Percentiles rank a stretch among this genome's conserved stretches.
Evolutionary conservation across 2,113 vertebrate species (phyloP).

Genomic region (Polypterus senegalus): DNA sequence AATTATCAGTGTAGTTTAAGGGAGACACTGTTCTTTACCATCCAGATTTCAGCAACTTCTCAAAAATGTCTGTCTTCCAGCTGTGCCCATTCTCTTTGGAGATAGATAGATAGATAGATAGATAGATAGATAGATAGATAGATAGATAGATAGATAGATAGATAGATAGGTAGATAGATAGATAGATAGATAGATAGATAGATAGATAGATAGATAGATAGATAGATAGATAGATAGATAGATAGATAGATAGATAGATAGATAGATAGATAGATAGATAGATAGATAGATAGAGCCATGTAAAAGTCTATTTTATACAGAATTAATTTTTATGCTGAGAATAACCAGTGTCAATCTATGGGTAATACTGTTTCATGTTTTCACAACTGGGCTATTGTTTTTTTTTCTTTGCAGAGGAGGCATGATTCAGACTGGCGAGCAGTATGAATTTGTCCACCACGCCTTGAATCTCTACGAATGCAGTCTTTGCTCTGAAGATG

Average conservation of each 20-base stretch:
- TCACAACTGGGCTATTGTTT: constrained; percentile 14
- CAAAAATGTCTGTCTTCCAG: too few species aligned
- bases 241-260: neutral
- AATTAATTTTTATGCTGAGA: neutral
- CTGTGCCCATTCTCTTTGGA: too few species aligned
- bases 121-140: too few species aligned
- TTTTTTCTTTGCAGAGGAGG: constrained; percentile 63
- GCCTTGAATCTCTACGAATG: constrained; percentile 77
- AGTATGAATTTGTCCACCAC: constrained; percentile 94
- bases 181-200: too few species aligned
- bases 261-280: neutral
- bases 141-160: too few species aligned
- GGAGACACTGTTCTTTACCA: too few species aligned
- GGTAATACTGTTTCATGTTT: constrained; percentile 1
- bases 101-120: too few species aligned
- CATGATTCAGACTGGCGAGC: constrained; percentile 96
- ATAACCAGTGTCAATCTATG: neutral
- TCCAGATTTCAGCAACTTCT: too few species aligned
- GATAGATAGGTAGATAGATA: too few species aligned
- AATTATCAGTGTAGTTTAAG: too few species aligned
- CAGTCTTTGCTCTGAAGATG: constrained; percentile 60
- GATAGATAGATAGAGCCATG: neutral
- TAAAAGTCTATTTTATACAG: neutral
- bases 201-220: neutral
- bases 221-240: neutral